Evolutionary conservation across 2,113 vertebrate species (phyloP), one percentile per base, ranked within the genome.

Genomic region (Cacatua alba): DNA sequence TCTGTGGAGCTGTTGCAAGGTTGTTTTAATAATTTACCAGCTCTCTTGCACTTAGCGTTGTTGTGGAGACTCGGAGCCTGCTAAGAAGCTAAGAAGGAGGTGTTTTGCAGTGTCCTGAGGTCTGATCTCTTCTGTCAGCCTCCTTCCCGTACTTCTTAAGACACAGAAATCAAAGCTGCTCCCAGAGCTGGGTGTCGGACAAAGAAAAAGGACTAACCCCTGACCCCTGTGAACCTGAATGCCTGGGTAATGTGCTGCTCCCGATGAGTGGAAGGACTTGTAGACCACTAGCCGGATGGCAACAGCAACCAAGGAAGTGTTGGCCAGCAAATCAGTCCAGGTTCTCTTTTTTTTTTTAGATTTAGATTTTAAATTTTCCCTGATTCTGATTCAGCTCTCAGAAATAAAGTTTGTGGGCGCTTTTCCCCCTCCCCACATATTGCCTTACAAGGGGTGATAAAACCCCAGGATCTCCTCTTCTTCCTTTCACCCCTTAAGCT

Each of bases 21-120:
- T 95, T 95, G 65, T 91, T 96, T 97, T 93, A 96, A 96, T 96
- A 95, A 97, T 96, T 95, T 86, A 94, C 95, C 80, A 93, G 65
- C 52, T 94, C 86, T 88, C 94, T 92, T 92, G 87, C 90, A 96
- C 83, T 95, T 92, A 88, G 72, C 21, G 83, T 74, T 93, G 82
- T 88, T 95, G 84, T 2, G 1, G 93, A 93, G 74, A 89, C 79
- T 76, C 26, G 6, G 96, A 92, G 62, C 57, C 23, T 49, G 90
- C 70, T 74, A 41, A 78, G 94, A 70, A 95, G 71, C 70, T 77
- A 44, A 71, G 94, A 70, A 95, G 71, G 79, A 84, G 89, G 64
- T 3, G 17, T 81, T 96, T 69, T 6, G 7, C 3, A 3, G 57
- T 59, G 94, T 94, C 79, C 57, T 6, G 86, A 90, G 91, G 82